Evolutionary conservation across 1,140 invertebrate genomes (phyloP), one percentile per base, ranked within the genome.

Genomic region (Lamellibrachia luymesi): DNA sequence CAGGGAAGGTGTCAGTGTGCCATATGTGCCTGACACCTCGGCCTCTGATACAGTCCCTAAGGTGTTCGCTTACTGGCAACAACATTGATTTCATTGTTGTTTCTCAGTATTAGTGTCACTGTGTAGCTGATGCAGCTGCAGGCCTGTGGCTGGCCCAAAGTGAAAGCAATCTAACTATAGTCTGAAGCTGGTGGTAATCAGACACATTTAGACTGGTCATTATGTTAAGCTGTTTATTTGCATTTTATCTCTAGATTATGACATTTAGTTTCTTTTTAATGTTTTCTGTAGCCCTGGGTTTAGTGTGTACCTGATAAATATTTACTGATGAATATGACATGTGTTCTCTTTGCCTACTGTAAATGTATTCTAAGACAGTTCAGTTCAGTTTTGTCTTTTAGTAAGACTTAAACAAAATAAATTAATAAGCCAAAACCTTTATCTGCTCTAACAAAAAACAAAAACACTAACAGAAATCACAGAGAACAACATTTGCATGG

Each of bases 201-300:
- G 7, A 93, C 51, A 0, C 8, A 27, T 25, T 50, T 38, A 92
- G 38, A 92, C 49, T 51, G n/a, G 38, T 92, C n/a, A 27, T n/a
- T 52, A 89, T 80, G 51, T 80, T 92, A 51, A 93, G 91, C 91
- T 93, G 90, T 89, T 90, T 52, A 50, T 92, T 92, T 94, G 17
- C 38, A 51, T 92, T 51, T 80, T 92, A 92, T 56, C 38, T 51
- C 22, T 92, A 64, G 7, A 4, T 51, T 25, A 92, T n/a, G 13
- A 4, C 64, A 56, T 56, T 56, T 6, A 8, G 38, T 38, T 38
- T 38, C 38, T 38, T 38, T 38, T 38, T 38, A 38, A 1, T 56
- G 52, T 56, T 0, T 56, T 56, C 6, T 56, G 52, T 17, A 56
- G 17, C 52, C 17, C 52, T 56, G 6, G 52, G 6, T 56, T 56